A percentile compares a stretch with the other conserved stretches of the same genome.
Evolutionary conservation across 2,797 vertebrate genomes (phyloP).

Genomic region (Acanthopagrus latus): DNA sequence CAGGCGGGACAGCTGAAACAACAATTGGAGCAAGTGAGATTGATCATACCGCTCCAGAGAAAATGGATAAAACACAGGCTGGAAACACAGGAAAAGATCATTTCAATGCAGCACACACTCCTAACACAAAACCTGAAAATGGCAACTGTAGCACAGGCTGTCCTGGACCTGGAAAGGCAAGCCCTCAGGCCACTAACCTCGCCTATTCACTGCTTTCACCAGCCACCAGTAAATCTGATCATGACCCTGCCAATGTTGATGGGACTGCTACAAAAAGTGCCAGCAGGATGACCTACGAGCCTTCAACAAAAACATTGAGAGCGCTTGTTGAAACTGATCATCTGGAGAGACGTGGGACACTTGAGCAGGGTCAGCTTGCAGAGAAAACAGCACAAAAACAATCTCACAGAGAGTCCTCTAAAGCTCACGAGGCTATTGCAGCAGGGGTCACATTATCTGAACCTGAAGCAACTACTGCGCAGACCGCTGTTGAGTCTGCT

Average conservation of each 20-base stretch:
- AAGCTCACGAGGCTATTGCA: slow-evolving; percentile 27
- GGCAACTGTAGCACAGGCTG: slow-evolving; percentile 25
- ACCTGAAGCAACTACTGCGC: slow-evolving; percentile 26
- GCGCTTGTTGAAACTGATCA: slow-evolving; percentile 22
- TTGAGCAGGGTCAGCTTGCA: slow-evolving; percentile 27
- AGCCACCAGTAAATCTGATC: slow-evolving; percentile 30
- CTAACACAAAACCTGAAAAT: slow-evolving; percentile 24
- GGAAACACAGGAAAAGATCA: slow-evolving; percentile 10
- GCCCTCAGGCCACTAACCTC: slow-evolving; percentile 7
- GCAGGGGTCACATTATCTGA: slow-evolving; percentile 56
- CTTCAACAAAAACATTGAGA: slow-evolving; percentile 10
- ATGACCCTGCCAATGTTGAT: not conserved
- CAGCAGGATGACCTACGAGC: slow-evolving; percentile 34
- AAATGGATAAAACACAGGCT: slow-evolving; percentile 47
- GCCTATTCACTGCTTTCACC: slow-evolving; percentile 16
- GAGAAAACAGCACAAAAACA: slow-evolving; percentile 56
- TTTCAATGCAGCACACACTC: slow-evolving; percentile 12
- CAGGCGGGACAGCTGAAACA: slow-evolving; percentile 27
- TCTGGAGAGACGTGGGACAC: slow-evolving; percentile 31
- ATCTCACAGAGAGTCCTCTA: slow-evolving; percentile 39
- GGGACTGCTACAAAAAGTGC: slow-evolving; percentile 17
- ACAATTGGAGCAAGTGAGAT: slow-evolving; percentile 38
- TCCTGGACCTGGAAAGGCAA: slow-evolving; percentile 14
- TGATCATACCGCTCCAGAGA: slow-evolving; percentile 25
- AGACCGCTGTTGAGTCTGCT: slow-evolving; percentile 27